Conservation (phyloP, 2,113 vertebrate genomes). For the Crocuta crocuta region DNA sequence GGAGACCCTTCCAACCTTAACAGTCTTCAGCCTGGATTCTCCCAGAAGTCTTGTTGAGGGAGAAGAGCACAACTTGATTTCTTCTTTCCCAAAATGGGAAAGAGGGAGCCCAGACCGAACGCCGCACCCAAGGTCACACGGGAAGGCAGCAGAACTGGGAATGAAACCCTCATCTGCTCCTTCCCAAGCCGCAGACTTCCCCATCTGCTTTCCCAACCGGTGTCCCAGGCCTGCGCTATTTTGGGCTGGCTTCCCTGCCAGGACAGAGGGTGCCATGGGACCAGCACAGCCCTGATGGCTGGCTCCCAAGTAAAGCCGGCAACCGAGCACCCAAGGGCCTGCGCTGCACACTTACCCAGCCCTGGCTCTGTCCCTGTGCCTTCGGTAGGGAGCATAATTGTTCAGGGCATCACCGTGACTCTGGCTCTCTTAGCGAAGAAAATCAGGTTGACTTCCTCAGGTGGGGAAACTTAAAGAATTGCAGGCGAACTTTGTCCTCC, state of each 20-base stretch:
- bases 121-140: conserved; percentile 49
- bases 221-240: conserved; percentile 41
- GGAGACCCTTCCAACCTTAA: not conserved
- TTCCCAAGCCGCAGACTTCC: conserved; percentile 48
- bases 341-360: not conserved
- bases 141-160: not conserved
- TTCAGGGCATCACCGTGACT: not conserved
- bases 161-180: conserved; percentile 50
- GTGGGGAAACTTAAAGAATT: not conserved
- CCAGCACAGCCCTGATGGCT: not conserved
- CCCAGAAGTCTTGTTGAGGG: not conserved
- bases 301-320: not conserved
- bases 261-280: not conserved
- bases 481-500: not conserved
- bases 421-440: not conserved
- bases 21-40: not conserved
- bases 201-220: conserved; percentile 74
- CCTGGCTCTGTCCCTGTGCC: not conserved
- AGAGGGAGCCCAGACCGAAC: not conserved
- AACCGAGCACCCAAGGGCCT: not conserved
- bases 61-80: not conserved
- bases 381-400: not conserved
- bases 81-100: not conserved
- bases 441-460: not conserved
- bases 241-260: not conserved